Conservation (phyloP, 2,113 vertebrate species). For the Nyctereutes procyonoides region DNA sequence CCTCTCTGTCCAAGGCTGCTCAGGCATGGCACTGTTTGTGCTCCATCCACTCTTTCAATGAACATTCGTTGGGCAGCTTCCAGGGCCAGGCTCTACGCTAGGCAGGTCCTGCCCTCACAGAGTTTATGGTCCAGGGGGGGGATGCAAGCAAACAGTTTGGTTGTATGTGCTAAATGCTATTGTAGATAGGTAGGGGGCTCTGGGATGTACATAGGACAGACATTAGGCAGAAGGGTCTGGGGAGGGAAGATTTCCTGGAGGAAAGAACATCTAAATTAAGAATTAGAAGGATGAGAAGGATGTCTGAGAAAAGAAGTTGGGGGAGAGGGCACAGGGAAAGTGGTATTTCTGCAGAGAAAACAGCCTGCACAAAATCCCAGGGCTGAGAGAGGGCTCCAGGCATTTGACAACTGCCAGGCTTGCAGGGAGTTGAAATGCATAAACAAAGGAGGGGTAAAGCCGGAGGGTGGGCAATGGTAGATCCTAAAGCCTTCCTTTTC, state of each 20-base stretch:
- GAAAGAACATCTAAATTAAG: neutral
- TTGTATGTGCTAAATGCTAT: neutral
- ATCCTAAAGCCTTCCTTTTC: fast-evolving
- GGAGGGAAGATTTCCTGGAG: neutral
- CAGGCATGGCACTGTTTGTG: neutral
- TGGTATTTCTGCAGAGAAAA: neutral
- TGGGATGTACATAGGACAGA: neutral
- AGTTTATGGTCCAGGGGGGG: neutral
- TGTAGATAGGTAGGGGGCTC: neutral
- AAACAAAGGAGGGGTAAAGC: neutral
- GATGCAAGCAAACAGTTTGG: neutral
- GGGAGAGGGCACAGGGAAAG: neutral
- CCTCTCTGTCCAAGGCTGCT: neutral
- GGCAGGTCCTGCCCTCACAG: neutral
- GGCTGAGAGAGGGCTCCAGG: neutral
- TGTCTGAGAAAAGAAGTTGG: neutral
- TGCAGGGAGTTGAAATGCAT: fast-evolving
- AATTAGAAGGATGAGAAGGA: neutral
- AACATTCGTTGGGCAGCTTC: neutral
- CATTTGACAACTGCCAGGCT: neutral
- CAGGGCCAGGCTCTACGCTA: neutral
- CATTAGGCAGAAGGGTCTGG: too few relatives aligned
- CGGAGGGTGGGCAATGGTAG: neutral
- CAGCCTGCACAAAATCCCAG: neutral
- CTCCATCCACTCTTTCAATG: neutral